These are phyloP conservation scores for Trematocara zebra DNA, from an alignment of 2,113 vertebrate species.

Conservation along the genomic window DNA sequence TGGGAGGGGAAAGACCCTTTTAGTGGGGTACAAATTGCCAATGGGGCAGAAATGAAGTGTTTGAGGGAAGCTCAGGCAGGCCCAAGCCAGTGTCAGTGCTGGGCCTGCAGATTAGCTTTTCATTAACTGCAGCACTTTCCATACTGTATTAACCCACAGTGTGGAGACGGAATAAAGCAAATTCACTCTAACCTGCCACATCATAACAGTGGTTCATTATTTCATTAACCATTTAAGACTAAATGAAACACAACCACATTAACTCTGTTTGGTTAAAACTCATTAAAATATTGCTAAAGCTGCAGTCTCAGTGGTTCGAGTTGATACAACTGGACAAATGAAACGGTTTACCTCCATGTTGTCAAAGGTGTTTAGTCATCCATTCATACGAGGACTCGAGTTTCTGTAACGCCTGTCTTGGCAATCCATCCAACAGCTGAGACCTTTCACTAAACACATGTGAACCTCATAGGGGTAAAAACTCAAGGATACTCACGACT, in stretches of 20 bases:
- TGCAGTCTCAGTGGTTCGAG: neutral
- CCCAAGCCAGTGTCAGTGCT: slow-evolving; percentile 45
- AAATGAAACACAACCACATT: neutral
- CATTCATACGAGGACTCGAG: neutral
- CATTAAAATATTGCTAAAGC: neutral
- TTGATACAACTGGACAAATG: neutral
- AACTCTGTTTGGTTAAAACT: neutral
- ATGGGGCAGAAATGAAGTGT: slow-evolving; percentile 62
- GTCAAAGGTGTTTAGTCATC: neutral
- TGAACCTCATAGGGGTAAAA: neutral
- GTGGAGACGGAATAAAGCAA: neutral
- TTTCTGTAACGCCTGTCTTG: accelerated
- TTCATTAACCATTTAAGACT: neutral
- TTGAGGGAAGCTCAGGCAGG: slow-evolving; percentile 41
- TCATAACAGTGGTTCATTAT: neutral
- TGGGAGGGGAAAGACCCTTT: slow-evolving; percentile 44
- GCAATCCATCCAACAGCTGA: neutral
- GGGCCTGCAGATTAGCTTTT: slow-evolving; percentile 55
- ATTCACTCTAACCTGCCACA: neutral
- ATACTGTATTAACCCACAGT: slow-evolving; percentile 18
- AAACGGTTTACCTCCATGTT: accelerated
- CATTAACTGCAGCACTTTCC: slow-evolving; percentile 45
- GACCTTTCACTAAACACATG: accelerated
- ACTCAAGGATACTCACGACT: neutral
- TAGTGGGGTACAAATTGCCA: slow-evolving; percentile 63